Percentiles rank a stretch among this genome's conserved stretches.
Conservation (phyloP, 2,888 invertebrate genomes). For the Euzetes globulus region DNA sequence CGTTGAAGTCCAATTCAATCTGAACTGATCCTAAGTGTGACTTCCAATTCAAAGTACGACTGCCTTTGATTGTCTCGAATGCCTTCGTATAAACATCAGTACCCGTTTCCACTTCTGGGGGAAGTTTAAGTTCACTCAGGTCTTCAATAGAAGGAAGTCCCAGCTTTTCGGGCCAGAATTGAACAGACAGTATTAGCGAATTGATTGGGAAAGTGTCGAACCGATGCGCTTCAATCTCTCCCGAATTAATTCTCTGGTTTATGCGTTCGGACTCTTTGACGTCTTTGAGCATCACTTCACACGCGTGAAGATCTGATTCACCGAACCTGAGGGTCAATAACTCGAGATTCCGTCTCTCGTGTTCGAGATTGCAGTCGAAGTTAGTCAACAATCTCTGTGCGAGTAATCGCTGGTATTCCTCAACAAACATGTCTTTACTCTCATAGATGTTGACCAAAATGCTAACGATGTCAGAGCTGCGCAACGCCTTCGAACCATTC, state of each 20-base stretch:
- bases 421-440: conserved; percentile 94
- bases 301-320: conserved; percentile 88
- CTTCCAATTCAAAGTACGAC: conserved; percentile 87
- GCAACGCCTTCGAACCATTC: conserved; percentile 51
- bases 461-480: conserved; percentile 80
- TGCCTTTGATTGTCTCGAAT: conserved; percentile 75
- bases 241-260: conserved; percentile 56
- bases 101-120: conserved; percentile 67
- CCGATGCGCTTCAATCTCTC: conserved; percentile 38
- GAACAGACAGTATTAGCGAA: conserved; percentile 89
- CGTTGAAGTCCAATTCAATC: conserved; percentile 78
- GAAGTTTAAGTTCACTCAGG: conserved; percentile 72
- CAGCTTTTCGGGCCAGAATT: conserved; percentile 75
- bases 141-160: conserved; percentile 32
- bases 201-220: conserved; percentile 59
- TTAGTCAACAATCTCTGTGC: conserved; percentile 80
- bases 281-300: conserved; percentile 98
- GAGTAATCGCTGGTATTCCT: conserved; percentile 87
- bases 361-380: conserved; percentile 75
- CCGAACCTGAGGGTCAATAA: conserved; percentile 87
- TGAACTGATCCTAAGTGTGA: conserved; percentile 84
- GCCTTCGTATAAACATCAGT: conserved; percentile 77
- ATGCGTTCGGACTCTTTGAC: conserved; percentile 90
- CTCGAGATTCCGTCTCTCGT: conserved; percentile 86
- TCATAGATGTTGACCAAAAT: conserved; percentile 98